Conservation (phyloP, 2,113 vertebrate species). For the Picathartes gymnocephalus region DNA sequence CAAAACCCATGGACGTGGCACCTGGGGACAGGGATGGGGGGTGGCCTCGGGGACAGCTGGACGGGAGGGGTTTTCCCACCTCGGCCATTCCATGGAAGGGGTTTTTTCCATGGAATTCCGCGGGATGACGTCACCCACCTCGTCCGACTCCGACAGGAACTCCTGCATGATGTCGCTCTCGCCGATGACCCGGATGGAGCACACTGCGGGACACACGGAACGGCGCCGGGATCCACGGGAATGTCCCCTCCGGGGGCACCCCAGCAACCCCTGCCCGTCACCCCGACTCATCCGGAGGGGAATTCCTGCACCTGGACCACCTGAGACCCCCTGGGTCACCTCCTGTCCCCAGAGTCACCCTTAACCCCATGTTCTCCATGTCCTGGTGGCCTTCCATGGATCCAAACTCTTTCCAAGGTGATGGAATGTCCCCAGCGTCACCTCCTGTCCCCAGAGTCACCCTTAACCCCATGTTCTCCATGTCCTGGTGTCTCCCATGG, state of each 20-base stretch:
- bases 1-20: accelerated
- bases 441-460: not conserved
- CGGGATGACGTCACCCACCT: slow-evolving; percentile 67
- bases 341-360: not conserved
- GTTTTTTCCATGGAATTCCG: not conserved
- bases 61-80: not conserved
- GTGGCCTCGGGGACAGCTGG: accelerated
- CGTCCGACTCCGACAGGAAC: slow-evolving; percentile 95
- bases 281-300: not conserved
- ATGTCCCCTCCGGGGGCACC: too few species aligned
- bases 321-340: not conserved
- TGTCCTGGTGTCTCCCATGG: not conserved
- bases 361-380: not conserved
- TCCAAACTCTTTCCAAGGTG: not conserved
- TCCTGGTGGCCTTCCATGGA: not conserved
- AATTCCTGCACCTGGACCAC: not conserved
- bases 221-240: not conserved
- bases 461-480: not conserved
- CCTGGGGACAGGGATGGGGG: accelerated
- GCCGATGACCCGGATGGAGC: slow-evolving; percentile 92
- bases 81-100: accelerated
- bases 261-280: not conserved
- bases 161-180: slow-evolving; percentile 99
- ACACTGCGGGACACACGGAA: slow-evolving; percentile 73
- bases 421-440: too few species aligned